Evolutionary conservation across 2,113 vertebrate species (phyloP).

Genomic region (Riparia riparia): DNA sequence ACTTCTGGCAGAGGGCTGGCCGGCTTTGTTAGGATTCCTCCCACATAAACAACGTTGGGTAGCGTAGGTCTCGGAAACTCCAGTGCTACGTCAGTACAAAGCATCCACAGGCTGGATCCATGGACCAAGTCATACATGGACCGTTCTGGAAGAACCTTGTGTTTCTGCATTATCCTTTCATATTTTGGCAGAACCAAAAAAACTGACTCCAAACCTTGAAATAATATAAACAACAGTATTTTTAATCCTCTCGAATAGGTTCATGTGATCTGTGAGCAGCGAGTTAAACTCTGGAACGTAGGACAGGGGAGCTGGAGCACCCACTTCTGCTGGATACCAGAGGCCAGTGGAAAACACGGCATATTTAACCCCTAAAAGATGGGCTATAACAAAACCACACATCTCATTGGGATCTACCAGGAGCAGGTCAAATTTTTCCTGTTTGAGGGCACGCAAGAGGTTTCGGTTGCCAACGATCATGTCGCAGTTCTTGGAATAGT

Average conservation of each 20-base stretch:
- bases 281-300: constrained; percentile 99
- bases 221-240: constrained; percentile 91
- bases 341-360: constrained; percentile 97
- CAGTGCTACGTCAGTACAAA: constrained; percentile 95
- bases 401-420: constrained; percentile 99
- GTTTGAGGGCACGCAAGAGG: constrained; percentile 86
- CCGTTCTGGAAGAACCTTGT: constrained; percentile 84
- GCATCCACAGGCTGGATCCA: constrained; percentile 95
- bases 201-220: constrained; percentile 92
- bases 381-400: constrained; percentile 97
- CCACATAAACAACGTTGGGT: constrained; percentile 97
- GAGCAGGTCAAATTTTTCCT: constrained; percentile 91
- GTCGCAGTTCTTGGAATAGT: constrained; percentile 96
- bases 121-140: constrained; percentile 95
- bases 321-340: constrained; percentile 97
- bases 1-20: constrained; percentile 92
- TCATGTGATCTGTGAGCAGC: constrained; percentile 94
- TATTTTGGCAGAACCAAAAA: constrained; percentile 94
- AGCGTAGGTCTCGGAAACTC: constrained; percentile 97
- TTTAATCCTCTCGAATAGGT: constrained; percentile 87
- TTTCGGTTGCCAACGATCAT: constrained; percentile 88
- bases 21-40: constrained; percentile 95
- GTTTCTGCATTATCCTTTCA: constrained; percentile 93
- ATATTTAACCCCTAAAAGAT: constrained; percentile 92
- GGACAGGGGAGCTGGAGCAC: constrained; percentile 92